Percentiles rank a stretch among this genome's conserved stretches.
These are phyloP conservation scores for Cynodonichthys magdalenae DNA, from an alignment of 2,797 vertebrate species.

Conservation along the genomic window DNA sequence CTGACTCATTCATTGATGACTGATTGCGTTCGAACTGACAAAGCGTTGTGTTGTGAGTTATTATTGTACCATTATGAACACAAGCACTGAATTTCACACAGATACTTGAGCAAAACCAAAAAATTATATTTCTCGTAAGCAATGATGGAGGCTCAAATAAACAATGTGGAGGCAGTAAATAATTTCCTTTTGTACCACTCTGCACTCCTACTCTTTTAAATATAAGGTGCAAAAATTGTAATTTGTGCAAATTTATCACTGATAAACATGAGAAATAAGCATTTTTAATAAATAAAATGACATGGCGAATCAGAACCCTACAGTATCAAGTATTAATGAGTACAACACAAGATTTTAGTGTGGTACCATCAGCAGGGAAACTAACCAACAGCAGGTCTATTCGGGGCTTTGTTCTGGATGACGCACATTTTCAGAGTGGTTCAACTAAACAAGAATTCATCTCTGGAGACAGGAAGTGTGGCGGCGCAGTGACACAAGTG, in stretches of 20 bases:
- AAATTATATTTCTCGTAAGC: not conserved
- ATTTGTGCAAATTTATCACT: not conserved
- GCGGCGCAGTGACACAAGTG: too few species aligned
- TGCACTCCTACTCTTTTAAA: not conserved
- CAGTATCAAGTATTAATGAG: not conserved
- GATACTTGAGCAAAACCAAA: not conserved
- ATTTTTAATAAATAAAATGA: too few species aligned
- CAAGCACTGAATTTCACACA: too few species aligned
- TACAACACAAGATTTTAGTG: not conserved
- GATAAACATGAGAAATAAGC: too few species aligned
- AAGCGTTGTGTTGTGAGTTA: not conserved
- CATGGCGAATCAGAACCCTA: too few species aligned
- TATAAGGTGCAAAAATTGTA: not conserved
- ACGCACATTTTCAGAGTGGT: not conserved
- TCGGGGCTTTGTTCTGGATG: not conserved
- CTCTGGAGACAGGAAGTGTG: too few species aligned
- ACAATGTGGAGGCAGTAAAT: not conserved
- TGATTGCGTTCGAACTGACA: not conserved
- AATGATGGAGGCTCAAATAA: not conserved
- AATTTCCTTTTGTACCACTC: not conserved
- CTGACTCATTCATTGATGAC: not conserved
- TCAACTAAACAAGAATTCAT: not conserved
- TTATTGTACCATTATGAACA: not conserved
- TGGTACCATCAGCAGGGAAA: too few species aligned
- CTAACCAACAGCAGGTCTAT: too few species aligned